Percentiles rank a stretch among this genome's conserved stretches.
phyloP scores from a whole-genome alignment of 2,113 vertebrate species.

The Oryzias curvinotus region DNA sequence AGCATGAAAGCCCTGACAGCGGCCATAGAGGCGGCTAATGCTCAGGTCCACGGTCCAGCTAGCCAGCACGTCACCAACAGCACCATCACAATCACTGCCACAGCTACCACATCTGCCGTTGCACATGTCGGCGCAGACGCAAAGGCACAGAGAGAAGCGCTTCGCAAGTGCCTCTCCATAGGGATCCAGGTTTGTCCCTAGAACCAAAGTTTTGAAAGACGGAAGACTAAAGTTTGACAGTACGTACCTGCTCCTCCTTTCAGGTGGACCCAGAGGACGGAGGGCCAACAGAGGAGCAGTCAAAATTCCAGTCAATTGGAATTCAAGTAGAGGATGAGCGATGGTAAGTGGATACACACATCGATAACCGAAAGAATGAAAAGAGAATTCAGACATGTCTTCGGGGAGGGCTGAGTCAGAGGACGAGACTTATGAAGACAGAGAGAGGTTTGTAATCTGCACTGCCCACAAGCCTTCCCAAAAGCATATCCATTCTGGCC shows the following conservation, averaged over 20 bases:
- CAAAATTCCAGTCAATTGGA: slow-evolving; percentile 97
- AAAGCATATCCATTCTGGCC: slow-evolving; percentile 12
- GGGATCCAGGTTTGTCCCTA: slow-evolving; percentile 89
- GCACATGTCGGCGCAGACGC: slow-evolving; percentile 40
- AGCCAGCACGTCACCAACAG: slow-evolving; percentile 94
- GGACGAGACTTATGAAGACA: slow-evolving; percentile 29
- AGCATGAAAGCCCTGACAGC: slow-evolving; percentile 99
- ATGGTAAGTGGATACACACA: slow-evolving; percentile 81
- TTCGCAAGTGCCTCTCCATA: slow-evolving; percentile 94
- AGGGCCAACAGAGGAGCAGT: slow-evolving; percentile 81
- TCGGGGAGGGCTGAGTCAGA: slow-evolving; percentile 28
- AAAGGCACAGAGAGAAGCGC: slow-evolving; percentile 80
- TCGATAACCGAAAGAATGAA: background rate
- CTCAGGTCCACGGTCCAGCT: slow-evolving; percentile 95
- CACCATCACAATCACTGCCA: slow-evolving; percentile 76
- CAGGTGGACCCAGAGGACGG: slow-evolving; percentile 95
- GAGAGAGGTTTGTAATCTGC: slow-evolving; percentile 41
- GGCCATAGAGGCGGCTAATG: slow-evolving; percentile 97
- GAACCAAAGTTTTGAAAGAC: background rate
- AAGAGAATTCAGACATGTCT: slow-evolving; percentile 35
- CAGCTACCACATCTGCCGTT: slow-evolving; percentile 54
- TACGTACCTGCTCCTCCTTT: slow-evolving; percentile 4
- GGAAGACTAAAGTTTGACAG: slow-evolving; percentile 5
- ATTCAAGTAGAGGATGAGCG: slow-evolving; percentile 97
- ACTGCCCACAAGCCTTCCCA: slow-evolving; percentile 2